phyloP scores from a whole-genome alignment of 2,888 invertebrate genomes.

The Poecilobothrus nobilitatus region DNA sequence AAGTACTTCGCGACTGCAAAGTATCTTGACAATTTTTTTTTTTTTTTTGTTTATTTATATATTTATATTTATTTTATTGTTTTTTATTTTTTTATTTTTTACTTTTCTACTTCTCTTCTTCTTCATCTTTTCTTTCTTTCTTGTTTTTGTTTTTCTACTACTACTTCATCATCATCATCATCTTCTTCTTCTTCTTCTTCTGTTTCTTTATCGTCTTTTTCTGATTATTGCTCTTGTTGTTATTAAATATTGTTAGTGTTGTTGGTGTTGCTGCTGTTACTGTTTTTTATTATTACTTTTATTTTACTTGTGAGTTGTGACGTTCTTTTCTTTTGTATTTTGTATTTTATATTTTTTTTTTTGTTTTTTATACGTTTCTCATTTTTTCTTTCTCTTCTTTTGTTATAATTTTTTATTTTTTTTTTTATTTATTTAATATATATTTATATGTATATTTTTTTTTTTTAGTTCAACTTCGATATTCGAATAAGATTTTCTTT shows the following conservation, averaged over 20 bases:
- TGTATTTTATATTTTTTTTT: not conserved
- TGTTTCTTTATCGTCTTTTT: not conserved
- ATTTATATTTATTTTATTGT: not conserved
- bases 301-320: not conserved
- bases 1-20: conserved; percentile 1
- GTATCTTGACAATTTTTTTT: not conserved
- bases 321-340: not conserved
- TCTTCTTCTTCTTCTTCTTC: not conserved
- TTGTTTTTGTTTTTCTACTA: no score
- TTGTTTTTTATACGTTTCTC: not conserved
- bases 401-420: not conserved
- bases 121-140: no score
- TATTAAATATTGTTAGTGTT: not conserved
- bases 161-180: no score
- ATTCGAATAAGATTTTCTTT: no score
- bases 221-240: not conserved
- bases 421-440: no score
- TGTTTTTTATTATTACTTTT: not conserved
- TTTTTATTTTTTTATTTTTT: not conserved
- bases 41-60: not conserved
- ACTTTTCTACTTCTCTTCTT: no score
- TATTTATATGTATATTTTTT: no score
- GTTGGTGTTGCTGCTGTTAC: not conserved
- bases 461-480: no score
- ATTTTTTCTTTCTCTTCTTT: not conserved